phyloP scores from a whole-genome alignment of 2,113 vertebrate genomes.

The Nansenia antarctica region DNA sequence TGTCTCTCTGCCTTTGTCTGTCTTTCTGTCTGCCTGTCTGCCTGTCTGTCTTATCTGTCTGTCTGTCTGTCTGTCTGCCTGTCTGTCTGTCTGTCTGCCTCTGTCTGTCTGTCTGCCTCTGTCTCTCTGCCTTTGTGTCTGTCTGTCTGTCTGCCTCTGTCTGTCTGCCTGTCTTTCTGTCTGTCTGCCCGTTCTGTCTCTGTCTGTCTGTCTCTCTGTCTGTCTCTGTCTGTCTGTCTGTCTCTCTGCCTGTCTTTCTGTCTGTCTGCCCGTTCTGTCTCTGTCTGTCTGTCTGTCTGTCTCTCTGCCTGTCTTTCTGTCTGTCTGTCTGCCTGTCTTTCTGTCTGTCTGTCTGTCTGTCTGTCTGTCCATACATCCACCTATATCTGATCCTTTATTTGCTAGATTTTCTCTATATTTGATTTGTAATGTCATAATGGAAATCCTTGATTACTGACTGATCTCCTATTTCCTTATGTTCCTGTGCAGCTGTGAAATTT shows the following conservation, averaged over 20 bases:
- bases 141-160: slow-evolving; percentile 15
- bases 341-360: slow-evolving; percentile 16
- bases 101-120: too few relatives aligned
- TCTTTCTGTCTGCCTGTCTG: slow-evolving; percentile 16
- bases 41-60: slow-evolving; percentile 17
- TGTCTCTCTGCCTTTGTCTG: too few relatives aligned
- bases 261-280: slow-evolving; percentile 22
- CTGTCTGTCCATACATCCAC: slow-evolving; percentile 2
- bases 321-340: slow-evolving; percentile 15
- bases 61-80: slow-evolving; percentile 16
- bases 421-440: not conserved
- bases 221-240: slow-evolving; percentile 22
- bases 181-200: too few relatives aligned
- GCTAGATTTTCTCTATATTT: slow-evolving; percentile 4
- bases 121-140: slow-evolving; percentile 23
- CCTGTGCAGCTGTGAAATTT: slow-evolving; percentile 85
- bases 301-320: slow-evolving; percentile 16
- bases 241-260: slow-evolving; percentile 15
- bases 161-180: slow-evolving; percentile 16
- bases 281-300: slow-evolving; percentile 15
- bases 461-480: not conserved
- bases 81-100: slow-evolving; percentile 13
- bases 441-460: slow-evolving; percentile 21
- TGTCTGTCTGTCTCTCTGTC: too few relatives aligned
- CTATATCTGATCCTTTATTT: not conserved